Evolutionary conservation across 2,888 invertebrate genomes (phyloP).

Genomic region (Dexiosoma caninum): DNA sequence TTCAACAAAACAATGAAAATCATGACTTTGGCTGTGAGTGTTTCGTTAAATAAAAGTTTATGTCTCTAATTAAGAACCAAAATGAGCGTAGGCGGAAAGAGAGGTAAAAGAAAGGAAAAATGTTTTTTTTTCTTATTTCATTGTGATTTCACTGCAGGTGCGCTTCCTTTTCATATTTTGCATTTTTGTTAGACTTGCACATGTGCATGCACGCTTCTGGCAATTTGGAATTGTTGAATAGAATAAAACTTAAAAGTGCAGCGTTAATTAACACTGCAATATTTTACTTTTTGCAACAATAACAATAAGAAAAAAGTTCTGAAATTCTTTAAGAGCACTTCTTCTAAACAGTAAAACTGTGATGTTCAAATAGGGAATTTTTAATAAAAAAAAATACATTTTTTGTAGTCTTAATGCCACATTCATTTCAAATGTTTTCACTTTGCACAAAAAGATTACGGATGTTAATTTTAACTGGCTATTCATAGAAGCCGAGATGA

Average conservation of each 20-base stretch:
- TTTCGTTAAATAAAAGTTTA: conserved; percentile 25
- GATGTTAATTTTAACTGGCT: too few species aligned
- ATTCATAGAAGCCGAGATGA: too few species aligned
- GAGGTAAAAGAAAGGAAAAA: conserved; percentile 16
- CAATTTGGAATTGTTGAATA: too few species aligned
- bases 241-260: not conserved
- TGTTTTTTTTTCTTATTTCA: not conserved
- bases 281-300: conserved; percentile 12
- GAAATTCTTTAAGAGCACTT: not conserved
- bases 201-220: not conserved
- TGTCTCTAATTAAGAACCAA: conserved; percentile 36
- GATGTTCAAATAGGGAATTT: too few species aligned
- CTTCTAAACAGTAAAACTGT: too few species aligned
- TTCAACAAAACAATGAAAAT: not conserved
- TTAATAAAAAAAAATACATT: too few species aligned
- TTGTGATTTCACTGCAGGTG: conserved; percentile 19
- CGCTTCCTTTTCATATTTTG: conserved; percentile 4
- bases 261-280: conserved; percentile 41
- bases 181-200: not conserved
- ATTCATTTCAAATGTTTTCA: too few species aligned
- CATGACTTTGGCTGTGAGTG: conserved; percentile 18
- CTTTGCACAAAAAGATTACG: too few species aligned
- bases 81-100: not conserved
- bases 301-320: not conserved
- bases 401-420: too few species aligned